Evolutionary conservation across 2,797 vertebrate genomes (phyloP).

Genomic region (Darevskia mixta): DNA sequence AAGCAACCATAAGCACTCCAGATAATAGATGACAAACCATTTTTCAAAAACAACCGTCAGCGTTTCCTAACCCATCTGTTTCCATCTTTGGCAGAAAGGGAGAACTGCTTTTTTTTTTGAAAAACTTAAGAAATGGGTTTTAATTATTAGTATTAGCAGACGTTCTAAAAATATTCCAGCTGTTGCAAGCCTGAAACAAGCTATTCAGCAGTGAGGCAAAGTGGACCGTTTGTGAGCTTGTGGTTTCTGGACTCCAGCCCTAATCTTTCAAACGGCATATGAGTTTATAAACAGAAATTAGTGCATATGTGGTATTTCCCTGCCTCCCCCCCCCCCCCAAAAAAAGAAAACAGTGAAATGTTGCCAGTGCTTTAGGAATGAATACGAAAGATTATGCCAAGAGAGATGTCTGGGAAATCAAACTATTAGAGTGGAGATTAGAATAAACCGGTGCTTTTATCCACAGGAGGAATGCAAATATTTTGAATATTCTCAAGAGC

Average conservation of each 20-base stretch:
- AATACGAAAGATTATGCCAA: conserved; percentile 33
- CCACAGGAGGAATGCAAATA: conserved; percentile 73
- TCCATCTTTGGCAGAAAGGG: neutral
- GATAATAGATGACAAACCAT: neutral
- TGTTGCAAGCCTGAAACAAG: conserved; percentile 7
- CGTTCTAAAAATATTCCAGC: conserved; percentile 28
- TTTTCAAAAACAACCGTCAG: neutral
- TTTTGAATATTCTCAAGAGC: conserved; percentile 72
- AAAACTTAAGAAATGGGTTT: conserved; percentile 40
- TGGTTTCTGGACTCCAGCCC: conserved; percentile 19
- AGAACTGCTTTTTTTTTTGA: neutral
- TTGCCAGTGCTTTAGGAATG: conserved; percentile 20
- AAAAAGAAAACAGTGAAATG: conserved; percentile 10
- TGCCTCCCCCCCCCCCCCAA: too few species aligned
- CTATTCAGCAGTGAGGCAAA: conserved; percentile 14
- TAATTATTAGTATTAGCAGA: conserved; percentile 11
- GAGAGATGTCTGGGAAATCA: conserved; percentile 32
- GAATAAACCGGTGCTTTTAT: conserved; percentile 61
- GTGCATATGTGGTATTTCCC: neutral
- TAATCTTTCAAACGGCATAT: conserved; percentile 18
- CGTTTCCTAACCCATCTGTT: neutral
- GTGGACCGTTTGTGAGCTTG: conserved; percentile 19
- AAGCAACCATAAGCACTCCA: too few species aligned
- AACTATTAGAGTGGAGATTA: conserved; percentile 70
- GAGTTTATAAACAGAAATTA: conserved; percentile 20